Evolutionary conservation across 2,888 invertebrate genomes (phyloP), one percentile per base, ranked within the genome.

Genomic region (Choristoneura rosaceana): DNA sequence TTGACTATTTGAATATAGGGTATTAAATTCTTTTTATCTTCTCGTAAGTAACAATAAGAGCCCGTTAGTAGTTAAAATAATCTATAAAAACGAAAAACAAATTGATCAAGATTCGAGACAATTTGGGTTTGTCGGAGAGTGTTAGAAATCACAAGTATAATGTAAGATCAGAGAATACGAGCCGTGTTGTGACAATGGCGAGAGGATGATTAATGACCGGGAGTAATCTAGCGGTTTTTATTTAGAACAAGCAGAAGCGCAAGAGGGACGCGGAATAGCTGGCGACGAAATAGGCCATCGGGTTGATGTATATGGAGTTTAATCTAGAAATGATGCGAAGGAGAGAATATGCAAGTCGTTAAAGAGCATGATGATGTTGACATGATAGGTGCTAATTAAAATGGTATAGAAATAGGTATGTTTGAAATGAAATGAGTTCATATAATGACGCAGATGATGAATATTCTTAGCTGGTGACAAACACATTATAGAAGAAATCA

Each of bases 171-270:
- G 84, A 90, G 90, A 87, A 77, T 82, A 79, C 87, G 84, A 84
- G 89, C 90, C 84, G 82, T 90, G 88, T 90, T 90, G 84, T 91
- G 92, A 92, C 92, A 90, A 83, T 85, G 86, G 86, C 84, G 83
- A 83, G 80, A 76, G 83, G 78, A 87, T 93, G 93, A 93, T 92
- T 89, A 90, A 93, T 92, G 92, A 76, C 73, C 75, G 80, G 80
- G 82, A 82, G 85, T 90, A 90, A 92, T 91, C 89, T 83, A 84
- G 78, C 77, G 75, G 76, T 76, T 84, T 87, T 88, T 90, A 90
- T 90, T 90, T 90, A 88, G 90, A 91, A 77, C 79, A 82, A 79
- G 81, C 78, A 76, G 79, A 82, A 79, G 81, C 78, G 76, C 82
- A 82, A 82, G 84, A 84, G 86, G 84, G 86, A 84, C 83, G 79